Evolutionary conservation across 2,797 vertebrate genomes (phyloP).

Genomic region (Acanthurus tractus): DNA sequence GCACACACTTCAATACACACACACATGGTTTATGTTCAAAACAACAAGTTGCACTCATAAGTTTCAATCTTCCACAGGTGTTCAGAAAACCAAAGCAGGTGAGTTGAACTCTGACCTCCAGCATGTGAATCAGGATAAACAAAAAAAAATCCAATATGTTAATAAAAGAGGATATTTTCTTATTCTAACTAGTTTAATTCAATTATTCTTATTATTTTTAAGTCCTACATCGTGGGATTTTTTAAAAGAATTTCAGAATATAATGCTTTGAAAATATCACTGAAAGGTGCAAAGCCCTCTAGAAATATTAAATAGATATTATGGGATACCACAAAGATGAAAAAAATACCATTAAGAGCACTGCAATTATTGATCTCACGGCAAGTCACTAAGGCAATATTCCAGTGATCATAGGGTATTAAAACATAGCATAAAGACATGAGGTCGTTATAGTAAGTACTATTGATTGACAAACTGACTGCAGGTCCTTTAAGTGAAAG

Average conservation of each 20-base stretch:
- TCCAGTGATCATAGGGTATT: slow-evolving; percentile 31
- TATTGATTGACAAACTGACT: slow-evolving; percentile 46
- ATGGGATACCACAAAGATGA: slow-evolving; percentile 9
- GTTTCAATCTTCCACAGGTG: slow-evolving; percentile 46
- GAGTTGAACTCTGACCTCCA: slow-evolving; percentile 30
- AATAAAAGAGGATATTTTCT: not conserved
- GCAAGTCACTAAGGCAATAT: slow-evolving; percentile 24
- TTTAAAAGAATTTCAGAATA: not conserved
- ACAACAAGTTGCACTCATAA: not conserved
- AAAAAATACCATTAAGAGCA: not conserved
- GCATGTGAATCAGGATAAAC: not conserved
- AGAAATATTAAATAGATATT: not conserved
- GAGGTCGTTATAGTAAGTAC: slow-evolving; percentile 19
- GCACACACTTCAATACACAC: slow-evolving; percentile 4
- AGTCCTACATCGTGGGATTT: not conserved
- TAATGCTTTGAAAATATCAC: not conserved
- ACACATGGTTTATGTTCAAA: slow-evolving; percentile 1
- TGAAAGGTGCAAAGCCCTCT: not conserved
- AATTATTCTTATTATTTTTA: not conserved
- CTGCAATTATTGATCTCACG: slow-evolving; percentile 36
- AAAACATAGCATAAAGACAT: slow-evolving; percentile 27
- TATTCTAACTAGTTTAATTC: not conserved
- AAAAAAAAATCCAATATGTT: not conserved
- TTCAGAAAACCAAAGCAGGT: not conserved
- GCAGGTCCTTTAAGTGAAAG: not conserved